Conservation (phyloP, 2,113 vertebrate genomes). For the Pomatostomus ruficeps region DNA sequence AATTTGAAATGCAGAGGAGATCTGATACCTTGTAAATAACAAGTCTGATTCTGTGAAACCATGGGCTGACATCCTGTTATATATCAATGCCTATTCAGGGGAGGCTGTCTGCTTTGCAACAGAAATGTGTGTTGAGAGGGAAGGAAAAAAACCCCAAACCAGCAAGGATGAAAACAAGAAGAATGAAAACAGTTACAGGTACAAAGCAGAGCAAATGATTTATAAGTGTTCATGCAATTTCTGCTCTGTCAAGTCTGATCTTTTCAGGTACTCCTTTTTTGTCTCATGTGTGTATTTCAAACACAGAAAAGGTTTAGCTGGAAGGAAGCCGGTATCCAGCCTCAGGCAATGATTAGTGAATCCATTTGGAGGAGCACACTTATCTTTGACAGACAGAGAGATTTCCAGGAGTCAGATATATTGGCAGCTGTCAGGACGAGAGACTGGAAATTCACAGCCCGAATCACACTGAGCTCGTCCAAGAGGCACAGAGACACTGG, state of each 20-base stretch:
- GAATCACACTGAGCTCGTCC: neutral
- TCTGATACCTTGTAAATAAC: slow-evolving; percentile 43
- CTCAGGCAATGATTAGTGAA: slow-evolving; percentile 60
- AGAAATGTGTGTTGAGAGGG: neutral
- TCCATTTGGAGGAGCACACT: slow-evolving; percentile 53
- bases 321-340: slow-evolving; percentile 57
- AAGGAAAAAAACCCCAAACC: neutral
- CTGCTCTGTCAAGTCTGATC: slow-evolving; percentile 43
- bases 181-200: slow-evolving; percentile 31
- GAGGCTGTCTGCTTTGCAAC: slow-evolving; percentile 23
- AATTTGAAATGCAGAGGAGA: slow-evolving; percentile 6
- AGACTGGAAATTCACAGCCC: slow-evolving; percentile 17
- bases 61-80: neutral
- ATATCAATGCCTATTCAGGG: slow-evolving; percentile 19
- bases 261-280: slow-evolving; percentile 44
- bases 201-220: slow-evolving; percentile 43
- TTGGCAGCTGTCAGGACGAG: slow-evolving; percentile 55
- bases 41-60: neutral
- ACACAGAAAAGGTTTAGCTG: slow-evolving; percentile 46
- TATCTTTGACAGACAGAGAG: slow-evolving; percentile 65
- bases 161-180: slow-evolving; percentile 26
- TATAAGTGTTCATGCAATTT: slow-evolving; percentile 12
- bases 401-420: slow-evolving; percentile 47
- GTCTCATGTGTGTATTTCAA: slow-evolving; percentile 37
- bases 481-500: neutral